Evolutionary conservation across 2,113 vertebrate species (phyloP), one percentile per base, ranked within the genome.

Genomic region (Redunca redunca): DNA sequence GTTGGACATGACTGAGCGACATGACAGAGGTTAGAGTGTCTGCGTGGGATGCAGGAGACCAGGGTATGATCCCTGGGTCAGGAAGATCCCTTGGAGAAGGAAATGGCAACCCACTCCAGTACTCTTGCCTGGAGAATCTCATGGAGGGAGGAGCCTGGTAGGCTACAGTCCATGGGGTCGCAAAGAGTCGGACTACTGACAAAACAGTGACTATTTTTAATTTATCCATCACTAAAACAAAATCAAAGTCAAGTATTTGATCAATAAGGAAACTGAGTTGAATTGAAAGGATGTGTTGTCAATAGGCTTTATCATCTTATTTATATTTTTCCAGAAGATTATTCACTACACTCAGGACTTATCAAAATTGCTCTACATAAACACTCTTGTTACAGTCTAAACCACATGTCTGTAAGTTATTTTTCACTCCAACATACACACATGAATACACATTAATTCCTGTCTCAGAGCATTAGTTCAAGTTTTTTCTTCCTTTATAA

Each of bases 381-480:
- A 16, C 5, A 10, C 26, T 25, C 30, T 26, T 52, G 5, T 48
- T 84, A 28, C 12, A 46, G 14, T 23, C 62, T 11, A 55, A 93
- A 33, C 40, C 33, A 43, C 7, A 58, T 6, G 33, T 46, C n/a
- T 6, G 0, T n/a, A 28, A 6, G 50, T 48, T 60, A 12, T 40
- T 55, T 71, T 64, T 46, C 17, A 43, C 9, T 67, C 23, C 57
- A 17, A 10, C 30, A 48, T 2, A 40, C n/a, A 78, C 12, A 33
- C 1, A 5, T 43, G 3, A 26, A 2, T 13, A 28, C 88, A 57
- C 17, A 7, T 14, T n/a, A 36, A 28, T 21, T 53, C 28, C 15
- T 23, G 9, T 19, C 82, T 46, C 36, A 33, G 53, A 71, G 40
- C 1, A 25, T 74, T 8, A 0, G 0, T 23, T 74, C 26, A 12